A percentile compares a stretch with the other conserved stretches of the same genome.
Evolutionary conservation across 2,888 invertebrate species (phyloP).

Genomic region (Ophion ellenae): DNA sequence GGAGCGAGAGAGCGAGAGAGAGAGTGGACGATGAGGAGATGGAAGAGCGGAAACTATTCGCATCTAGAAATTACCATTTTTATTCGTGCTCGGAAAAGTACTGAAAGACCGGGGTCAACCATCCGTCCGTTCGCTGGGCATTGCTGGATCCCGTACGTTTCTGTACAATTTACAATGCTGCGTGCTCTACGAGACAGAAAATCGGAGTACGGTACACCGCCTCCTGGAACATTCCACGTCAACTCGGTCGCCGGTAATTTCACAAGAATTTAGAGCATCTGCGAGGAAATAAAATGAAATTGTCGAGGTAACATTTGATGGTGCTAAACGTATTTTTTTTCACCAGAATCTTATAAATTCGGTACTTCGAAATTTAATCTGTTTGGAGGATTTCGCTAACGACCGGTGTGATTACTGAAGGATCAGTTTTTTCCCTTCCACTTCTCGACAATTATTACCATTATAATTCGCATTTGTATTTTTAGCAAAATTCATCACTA

Average conservation of each 20-base stretch:
- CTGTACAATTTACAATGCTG: neutral
- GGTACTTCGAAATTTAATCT: neutral
- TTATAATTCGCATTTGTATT: too few relatives aligned
- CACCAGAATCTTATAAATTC: neutral
- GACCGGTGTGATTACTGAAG: too few relatives aligned
- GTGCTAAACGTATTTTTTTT: neutral
- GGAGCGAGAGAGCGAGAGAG: neutral
- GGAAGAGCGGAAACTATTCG: conserved; percentile 1
- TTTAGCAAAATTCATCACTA: too few relatives aligned
- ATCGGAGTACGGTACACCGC: neutral
- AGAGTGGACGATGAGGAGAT: neutral
- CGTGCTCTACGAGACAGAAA: conserved; percentile 9
- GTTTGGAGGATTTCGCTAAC: too few relatives aligned
- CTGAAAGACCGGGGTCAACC: conserved; percentile 44
- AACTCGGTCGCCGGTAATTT: neutral
- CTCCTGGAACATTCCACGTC: neutral
- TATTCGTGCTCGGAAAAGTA: conserved; percentile 31
- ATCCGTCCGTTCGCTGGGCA: conserved; percentile 29
- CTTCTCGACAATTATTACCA: too few relatives aligned
- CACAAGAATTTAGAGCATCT: neutral
- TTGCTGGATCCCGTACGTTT: conserved; percentile 7
- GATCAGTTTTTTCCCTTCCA: too few relatives aligned
- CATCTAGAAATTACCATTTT: conserved; percentile 53
- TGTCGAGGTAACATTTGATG: neutral
- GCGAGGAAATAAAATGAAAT: neutral